Base-by-base conservation (phyloP, 2,888 invertebrate species). In the Aspidiotus rigidus region DNA sequence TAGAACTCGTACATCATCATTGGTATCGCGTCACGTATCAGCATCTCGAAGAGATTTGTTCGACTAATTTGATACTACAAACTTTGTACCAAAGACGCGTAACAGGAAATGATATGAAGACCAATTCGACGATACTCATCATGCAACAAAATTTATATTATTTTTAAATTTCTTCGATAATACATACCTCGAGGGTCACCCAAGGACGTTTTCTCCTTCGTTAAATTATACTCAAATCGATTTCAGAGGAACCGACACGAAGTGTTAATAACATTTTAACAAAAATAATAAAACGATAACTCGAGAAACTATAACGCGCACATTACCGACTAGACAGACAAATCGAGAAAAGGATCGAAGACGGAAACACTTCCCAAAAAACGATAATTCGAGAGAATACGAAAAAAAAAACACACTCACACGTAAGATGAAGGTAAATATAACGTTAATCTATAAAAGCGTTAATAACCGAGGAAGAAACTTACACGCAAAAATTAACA, bases 401-500 rank as follows among this genome's bases (percentile, higher is more conserved):
- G 28, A 28, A 28, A 28, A 28, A 13, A 13, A 53, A 28, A 49
- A 39, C 28, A 28, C 28, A 3, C 28, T 28, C 28, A 28, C 28
- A 28, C 28, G 28, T 28, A 28, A 28, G 28, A 28, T 28, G 28
- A 28, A 28, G 28, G 28, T 28, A 28, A 62, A 62, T 53, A 62
- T 28, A 28, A 56, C 13, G 13, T 15, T 16, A 64, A 64, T 64
- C 63, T 54, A 63, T 55, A 28, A 28, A 28, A 55, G 56, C 64
- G 55, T 64, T 64, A 64, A 55, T 64, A 64, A 64, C 41, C 54
- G 41, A 64, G 56, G 55, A 64, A 64, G 64, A 64, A 64, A 64
- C 64, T 64, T 55, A 64, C 79, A 78, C 77, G 78, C 80, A 79
- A 79, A 81, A 81, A 81, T 81, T 81, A 81, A 82, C 80, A 81